A percentile compares a stretch with the other conserved stretches of the same genome.
Evolutionary conservation across 2,888 invertebrate species (phyloP).

Genomic region (Eumerus sabulonum): DNA sequence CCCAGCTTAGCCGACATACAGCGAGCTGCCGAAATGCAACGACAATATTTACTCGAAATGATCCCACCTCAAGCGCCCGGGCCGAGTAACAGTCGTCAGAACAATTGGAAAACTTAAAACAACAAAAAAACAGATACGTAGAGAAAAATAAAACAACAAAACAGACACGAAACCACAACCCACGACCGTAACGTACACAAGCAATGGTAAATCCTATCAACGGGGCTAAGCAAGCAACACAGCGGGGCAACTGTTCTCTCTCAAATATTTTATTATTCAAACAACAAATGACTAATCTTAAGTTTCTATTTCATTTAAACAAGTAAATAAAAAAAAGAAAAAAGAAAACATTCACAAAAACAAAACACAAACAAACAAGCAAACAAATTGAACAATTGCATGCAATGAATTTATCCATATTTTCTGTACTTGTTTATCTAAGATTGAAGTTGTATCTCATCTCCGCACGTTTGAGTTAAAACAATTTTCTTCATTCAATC

Average conservation of each 20-base stretch:
- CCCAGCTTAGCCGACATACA: constrained; percentile 86
- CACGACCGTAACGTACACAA: constrained; percentile 27
- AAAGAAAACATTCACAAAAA: background rate
- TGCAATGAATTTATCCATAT: background rate
- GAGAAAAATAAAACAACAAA: no score
- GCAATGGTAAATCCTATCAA: constrained; percentile 22
- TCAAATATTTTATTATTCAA: background rate
- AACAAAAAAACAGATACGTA: no score
- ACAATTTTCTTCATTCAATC: background rate
- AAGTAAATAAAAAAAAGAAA: constrained; percentile 9
- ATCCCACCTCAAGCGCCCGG: constrained; percentile 83
- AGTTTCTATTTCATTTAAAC: background rate
- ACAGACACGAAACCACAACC: constrained; percentile 26
- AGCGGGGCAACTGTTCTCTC: constrained; percentile 68
- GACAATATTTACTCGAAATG: constrained; percentile 98
- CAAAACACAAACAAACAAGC: constrained; percentile 13
- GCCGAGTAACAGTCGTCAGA: constrained; percentile 78
- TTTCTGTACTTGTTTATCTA: no score
- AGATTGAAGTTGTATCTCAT: background rate
- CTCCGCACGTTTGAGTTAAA: background rate
- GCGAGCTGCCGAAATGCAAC: constrained; percentile 92
- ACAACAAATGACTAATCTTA: no score
- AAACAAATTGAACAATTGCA: no score
- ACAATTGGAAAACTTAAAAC: constrained; percentile 79
- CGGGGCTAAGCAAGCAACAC: constrained; percentile 25